These are phyloP conservation scores for Holacanthella duospinosa DNA, from an alignment of 2,888 invertebrate genomes.

Conservation along the genomic window DNA sequence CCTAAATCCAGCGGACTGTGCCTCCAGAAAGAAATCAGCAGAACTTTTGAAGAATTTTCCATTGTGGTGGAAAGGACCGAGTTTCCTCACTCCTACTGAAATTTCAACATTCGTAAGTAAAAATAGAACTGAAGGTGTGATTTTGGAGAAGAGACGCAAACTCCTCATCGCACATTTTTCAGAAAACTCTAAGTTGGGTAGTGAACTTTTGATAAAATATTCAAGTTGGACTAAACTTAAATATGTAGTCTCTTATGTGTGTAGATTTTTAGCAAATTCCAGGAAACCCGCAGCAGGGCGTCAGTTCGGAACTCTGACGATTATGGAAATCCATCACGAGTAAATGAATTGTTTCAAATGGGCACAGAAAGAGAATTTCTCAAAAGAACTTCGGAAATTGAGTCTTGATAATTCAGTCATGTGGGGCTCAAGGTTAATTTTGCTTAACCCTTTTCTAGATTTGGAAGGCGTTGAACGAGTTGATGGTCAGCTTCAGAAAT, in stretches of 20 bases:
- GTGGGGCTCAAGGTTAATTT: not conserved
- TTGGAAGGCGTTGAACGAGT: slow-evolving; percentile 19
- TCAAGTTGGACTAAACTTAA: not conserved
- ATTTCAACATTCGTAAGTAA: too few species aligned
- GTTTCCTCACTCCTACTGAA: too few species aligned
- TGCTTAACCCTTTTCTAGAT: slow-evolving; percentile 25
- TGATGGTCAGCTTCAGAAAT: slow-evolving; percentile 26
- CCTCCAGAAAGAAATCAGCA: slow-evolving; percentile 6
- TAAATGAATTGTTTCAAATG: not conserved
- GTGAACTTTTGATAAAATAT: not conserved
- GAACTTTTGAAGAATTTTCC: not conserved
- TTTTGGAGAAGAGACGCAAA: too few species aligned
- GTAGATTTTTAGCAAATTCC: not conserved
- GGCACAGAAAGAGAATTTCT: not conserved
- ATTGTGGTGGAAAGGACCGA: slow-evolving; percentile 12
- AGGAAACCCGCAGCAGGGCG: too few species aligned
- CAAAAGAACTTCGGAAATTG: not conserved
- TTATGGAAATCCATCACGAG: not conserved
- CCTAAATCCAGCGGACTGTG: slow-evolving; percentile 11
- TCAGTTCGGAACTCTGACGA: not conserved
- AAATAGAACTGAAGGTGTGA: too few species aligned
- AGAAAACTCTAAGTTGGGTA: too few species aligned
- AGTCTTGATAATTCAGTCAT: not conserved
- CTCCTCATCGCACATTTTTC: too few species aligned
- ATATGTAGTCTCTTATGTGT: not conserved